These are phyloP conservation scores for Montipora capitata DNA, from an alignment of 92 coral and sea anemone species.

Conservation along the genomic window DNA sequence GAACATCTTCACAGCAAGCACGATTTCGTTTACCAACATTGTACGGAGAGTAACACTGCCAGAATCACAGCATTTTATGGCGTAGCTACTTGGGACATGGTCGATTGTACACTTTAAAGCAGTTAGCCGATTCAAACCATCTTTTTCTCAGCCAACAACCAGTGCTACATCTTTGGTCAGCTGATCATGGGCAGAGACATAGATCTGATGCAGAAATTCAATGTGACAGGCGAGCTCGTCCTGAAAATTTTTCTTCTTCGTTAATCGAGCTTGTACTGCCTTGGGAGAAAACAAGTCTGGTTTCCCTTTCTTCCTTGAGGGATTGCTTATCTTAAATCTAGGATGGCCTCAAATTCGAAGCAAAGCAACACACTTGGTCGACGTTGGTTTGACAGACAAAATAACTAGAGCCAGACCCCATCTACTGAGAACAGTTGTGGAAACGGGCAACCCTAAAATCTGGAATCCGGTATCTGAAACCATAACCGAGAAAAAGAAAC, in stretches of 20 bases:
- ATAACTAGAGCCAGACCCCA: too few relatives aligned
- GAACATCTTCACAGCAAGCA: background rate
- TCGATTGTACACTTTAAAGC: background rate
- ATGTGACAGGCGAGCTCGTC: background rate
- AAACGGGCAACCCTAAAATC: too few relatives aligned
- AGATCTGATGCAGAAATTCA: background rate
- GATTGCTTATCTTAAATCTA: background rate
- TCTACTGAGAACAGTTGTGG: background rate
- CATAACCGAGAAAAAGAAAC: too few relatives aligned
- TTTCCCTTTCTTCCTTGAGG: slow-evolving; percentile 2
- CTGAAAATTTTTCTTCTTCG: background rate
- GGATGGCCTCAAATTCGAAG: background rate
- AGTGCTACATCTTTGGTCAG: slow-evolving; percentile 6
- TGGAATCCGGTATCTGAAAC: background rate
- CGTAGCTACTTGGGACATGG: background rate
- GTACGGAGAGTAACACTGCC: background rate
- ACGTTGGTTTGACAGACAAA: background rate
- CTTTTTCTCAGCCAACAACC: background rate
- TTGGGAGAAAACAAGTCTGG: slow-evolving; percentile 13
- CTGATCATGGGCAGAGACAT: background rate
- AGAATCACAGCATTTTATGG: background rate
- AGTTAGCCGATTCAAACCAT: background rate
- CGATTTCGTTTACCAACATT: background rate
- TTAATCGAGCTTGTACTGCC: slow-evolving; percentile 13
- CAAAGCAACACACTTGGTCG: background rate